Evolutionary conservation across 1,140 invertebrate genomes (phyloP), one percentile per base, ranked within the genome.

Genomic region (Drosophila saltans): DNA sequence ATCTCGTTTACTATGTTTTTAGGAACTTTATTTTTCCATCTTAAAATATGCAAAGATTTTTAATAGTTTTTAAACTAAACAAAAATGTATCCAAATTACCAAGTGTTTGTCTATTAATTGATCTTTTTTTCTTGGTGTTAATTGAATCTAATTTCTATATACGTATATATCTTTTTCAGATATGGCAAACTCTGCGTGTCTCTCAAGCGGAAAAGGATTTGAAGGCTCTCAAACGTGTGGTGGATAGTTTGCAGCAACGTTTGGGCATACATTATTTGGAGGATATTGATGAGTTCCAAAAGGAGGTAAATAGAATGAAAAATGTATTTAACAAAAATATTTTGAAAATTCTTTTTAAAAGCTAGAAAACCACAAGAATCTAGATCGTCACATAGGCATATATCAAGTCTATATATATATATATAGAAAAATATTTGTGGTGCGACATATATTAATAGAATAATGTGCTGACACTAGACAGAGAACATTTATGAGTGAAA

Each of bases 221-320:
- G 24, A 59, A 61, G 11, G 56, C 58, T 26, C 66, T 92, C 10
- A 75, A 78, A 56, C 70, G 69, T 4, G 73, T 89, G 21, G 62
- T 92, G 21, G 77, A 80, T 10, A 86, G 62, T 60, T 71, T 92
- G 41, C 83, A 84, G 28, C 69, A 83, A 56, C 84, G 91, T 28
- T 65, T 92, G 77, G 91, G 83, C 72, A 74, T 92, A 7, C 62
- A 85, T 65, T 90, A 89, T 78, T 64, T 91, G 69, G 90, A 92
- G 9, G 90, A 92, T 9, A 26, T 89, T 7, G 74, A 69, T 5
- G 91, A 92, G 55, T 90, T 90, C 64, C 78, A 89, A 77, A 90
- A 92, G 36, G 85, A 85, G 79, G 91, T 91, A 63, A 89, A 41
- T 10, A 52, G 56, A 43, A 36, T 40, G 40, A 43, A 8, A 62